Percentiles rank a stretch among this genome's conserved stretches.
phyloP scores from a whole-genome alignment of 2,113 vertebrate species.

The Calidris pygmaea region DNA sequence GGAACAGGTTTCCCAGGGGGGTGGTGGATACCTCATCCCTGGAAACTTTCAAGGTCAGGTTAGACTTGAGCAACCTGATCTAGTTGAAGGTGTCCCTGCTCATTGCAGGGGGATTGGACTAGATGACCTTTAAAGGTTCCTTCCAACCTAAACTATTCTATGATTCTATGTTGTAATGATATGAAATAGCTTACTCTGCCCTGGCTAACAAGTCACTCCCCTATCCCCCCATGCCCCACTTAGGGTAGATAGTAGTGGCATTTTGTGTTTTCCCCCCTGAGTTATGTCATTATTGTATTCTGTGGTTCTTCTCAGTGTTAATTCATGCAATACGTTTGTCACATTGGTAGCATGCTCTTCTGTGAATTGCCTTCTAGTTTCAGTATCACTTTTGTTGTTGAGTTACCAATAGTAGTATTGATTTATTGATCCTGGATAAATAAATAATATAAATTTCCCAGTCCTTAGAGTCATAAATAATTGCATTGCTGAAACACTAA shows the following conservation, averaged over 20 bases:
- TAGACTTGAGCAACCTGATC: not conserved
- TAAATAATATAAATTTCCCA: not conserved
- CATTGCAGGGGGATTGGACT: not conserved
- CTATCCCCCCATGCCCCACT: not conserved
- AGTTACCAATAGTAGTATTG: not conserved
- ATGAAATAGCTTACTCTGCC: not conserved
- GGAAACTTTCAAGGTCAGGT: not conserved
- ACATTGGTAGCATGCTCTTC: not conserved
- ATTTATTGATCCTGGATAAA: not conserved
- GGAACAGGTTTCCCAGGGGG: not conserved
- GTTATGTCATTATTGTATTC: not conserved
- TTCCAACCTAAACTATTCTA: not conserved
- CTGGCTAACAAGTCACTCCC: not conserved
- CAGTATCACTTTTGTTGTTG: not conserved
- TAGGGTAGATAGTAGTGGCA: not conserved
- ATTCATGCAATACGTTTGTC: not conserved
- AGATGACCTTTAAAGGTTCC: not conserved
- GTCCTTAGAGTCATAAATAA: not conserved
- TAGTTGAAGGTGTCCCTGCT: not conserved
- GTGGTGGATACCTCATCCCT: not conserved
- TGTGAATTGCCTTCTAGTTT: not conserved
- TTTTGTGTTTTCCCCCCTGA: not conserved
- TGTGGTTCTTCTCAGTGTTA: not conserved
- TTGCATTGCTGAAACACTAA: not conserved
- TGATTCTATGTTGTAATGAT: not conserved